Conservation (phyloP, 2,797 vertebrate species). For the Pseudomugil gertrudae region DNA sequence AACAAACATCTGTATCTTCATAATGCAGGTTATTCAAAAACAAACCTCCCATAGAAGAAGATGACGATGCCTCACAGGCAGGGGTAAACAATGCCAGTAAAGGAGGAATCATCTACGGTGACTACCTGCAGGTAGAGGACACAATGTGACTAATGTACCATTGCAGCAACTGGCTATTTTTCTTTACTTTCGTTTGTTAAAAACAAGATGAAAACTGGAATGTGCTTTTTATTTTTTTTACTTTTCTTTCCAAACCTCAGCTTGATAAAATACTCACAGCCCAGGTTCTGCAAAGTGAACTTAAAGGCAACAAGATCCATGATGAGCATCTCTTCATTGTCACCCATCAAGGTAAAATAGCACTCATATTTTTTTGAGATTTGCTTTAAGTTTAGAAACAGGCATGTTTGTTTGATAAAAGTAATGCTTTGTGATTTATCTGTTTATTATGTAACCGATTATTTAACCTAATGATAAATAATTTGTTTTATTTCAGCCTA, state of each 20-base stretch:
- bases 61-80: slow-evolving; percentile 84
- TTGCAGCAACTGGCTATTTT: neutral
- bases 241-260: slow-evolving; percentile 76
- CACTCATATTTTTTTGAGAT: neutral
- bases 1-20: slow-evolving; percentile 25
- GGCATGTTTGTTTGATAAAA: too few species aligned
- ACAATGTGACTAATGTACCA: neutral
- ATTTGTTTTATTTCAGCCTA: slow-evolving; percentile 83
- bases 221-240: neutral
- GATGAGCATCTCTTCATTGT: slow-evolving; percentile 99
- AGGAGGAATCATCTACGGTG: slow-evolving; percentile 90
- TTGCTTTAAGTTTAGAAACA: too few species aligned
- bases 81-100: slow-evolving; percentile 90
- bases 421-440: too few species aligned
- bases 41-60: slow-evolving; percentile 80
- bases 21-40: slow-evolving; percentile 84
- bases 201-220: neutral
- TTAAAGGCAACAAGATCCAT: slow-evolving; percentile 93
- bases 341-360: slow-evolving; percentile 92
- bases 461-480: neutral
- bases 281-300: slow-evolving; percentile 92
- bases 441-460: too few species aligned
- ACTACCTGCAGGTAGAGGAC: slow-evolving; percentile 88
- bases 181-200: neutral
- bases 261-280: slow-evolving; percentile 90